Conservation (phyloP, 2,888 invertebrate species). For the Steinernema hermaphroditum region DNA sequence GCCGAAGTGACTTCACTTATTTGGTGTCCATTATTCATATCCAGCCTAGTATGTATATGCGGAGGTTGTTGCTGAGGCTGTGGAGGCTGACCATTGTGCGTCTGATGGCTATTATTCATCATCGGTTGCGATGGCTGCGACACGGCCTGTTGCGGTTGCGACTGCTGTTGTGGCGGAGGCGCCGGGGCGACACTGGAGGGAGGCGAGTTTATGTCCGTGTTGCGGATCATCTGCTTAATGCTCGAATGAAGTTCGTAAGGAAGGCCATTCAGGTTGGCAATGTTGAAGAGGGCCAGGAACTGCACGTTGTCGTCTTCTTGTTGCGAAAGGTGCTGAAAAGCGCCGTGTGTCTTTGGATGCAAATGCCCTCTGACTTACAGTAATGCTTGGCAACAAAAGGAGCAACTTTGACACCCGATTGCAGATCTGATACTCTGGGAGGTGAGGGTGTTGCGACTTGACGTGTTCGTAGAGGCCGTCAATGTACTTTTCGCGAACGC, state of each 20-base stretch:
- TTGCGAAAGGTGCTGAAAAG: constrained; percentile 54
- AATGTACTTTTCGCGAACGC: constrained; percentile 51
- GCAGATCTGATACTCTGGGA: constrained; percentile 44
- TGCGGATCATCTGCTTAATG: constrained; percentile 36
- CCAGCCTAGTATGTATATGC: constrained; percentile 10
- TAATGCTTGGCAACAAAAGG: constrained; percentile 50
- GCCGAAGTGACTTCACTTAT: constrained; percentile 29
- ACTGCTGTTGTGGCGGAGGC: constrained; percentile 1
- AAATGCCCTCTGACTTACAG: constrained; percentile 38
- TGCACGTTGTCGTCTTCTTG: constrained; percentile 59
- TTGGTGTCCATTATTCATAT: constrained; percentile 27
- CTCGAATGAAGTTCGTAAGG: constrained; percentile 55
- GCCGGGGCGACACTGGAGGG: constrained; percentile 3
- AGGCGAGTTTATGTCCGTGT: neutral
- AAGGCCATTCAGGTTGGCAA: constrained; percentile 55
- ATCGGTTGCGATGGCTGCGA: constrained; percentile 11
- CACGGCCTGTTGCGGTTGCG: neutral
- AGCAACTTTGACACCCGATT: constrained; percentile 51
- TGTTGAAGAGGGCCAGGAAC: constrained; percentile 56
- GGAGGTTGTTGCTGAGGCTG: constrained; percentile 26
- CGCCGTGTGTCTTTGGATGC: neutral
- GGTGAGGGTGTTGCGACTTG: constrained; percentile 48
- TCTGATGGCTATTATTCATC: constrained; percentile 25
- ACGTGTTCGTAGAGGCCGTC: constrained; percentile 56
- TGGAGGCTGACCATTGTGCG: constrained; percentile 7